phyloP scores from a whole-genome alignment of 2,888 invertebrate species.

The Trichopria drosophilae region DNA sequence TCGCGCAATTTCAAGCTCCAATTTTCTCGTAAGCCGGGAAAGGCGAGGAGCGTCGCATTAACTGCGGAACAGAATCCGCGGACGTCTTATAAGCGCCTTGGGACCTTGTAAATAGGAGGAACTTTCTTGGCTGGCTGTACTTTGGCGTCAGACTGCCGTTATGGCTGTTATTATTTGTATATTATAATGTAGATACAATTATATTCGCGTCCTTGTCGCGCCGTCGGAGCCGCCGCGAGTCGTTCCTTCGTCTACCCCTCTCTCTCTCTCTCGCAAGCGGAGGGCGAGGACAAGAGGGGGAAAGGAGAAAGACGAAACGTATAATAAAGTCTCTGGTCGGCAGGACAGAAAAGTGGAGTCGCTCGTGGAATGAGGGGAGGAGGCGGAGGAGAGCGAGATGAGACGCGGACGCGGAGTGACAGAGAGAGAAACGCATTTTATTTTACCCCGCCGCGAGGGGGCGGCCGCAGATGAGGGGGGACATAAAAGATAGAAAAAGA shows the following conservation, averaged over 20 bases:
- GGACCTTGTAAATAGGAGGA: constrained; percentile 8
- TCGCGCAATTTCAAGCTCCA: no score
- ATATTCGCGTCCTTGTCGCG: constrained; percentile 51
- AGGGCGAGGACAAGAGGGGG: constrained; percentile 19
- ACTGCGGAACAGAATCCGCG: no score
- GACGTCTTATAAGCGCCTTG: not conserved
- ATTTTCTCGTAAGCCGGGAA: no score
- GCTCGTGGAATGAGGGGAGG: constrained; percentile 7
- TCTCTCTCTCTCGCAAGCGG: constrained; percentile 7
- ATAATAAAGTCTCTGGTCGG: constrained; percentile 50
- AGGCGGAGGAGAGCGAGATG: not conserved
- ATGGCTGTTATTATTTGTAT: constrained; percentile 59
- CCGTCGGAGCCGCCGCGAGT: constrained; percentile 25
- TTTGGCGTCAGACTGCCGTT: constrained; percentile 57
- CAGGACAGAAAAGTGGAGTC: constrained; percentile 38
- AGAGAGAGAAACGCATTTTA: not conserved
- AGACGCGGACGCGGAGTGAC: no score
- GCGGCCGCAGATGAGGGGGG: no score
- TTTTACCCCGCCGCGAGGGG: not conserved
- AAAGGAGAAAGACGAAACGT: constrained; percentile 40
- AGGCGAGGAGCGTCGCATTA: no score
- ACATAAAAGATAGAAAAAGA: no score
- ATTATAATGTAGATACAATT: constrained; percentile 60
- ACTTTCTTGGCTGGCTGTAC: constrained; percentile 52
- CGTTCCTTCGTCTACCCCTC: constrained; percentile 17